These are phyloP conservation scores for Eupeodes luniger DNA, from an alignment of 2,888 invertebrate species.

Conservation along the genomic window DNA sequence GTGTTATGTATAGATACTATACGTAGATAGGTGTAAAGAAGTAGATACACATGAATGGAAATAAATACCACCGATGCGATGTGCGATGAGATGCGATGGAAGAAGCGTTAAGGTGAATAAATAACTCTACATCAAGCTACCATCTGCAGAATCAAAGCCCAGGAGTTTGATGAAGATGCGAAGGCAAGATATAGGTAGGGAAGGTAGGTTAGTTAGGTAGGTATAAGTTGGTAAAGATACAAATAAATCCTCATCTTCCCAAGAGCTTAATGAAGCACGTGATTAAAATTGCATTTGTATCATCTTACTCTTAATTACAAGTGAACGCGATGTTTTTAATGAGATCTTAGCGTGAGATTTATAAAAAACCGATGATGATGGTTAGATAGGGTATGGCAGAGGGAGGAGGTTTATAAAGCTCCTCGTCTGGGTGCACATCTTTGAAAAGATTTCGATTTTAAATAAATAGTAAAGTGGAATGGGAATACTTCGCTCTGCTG, in stretches of 20 bases:
- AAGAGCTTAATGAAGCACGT: slow-evolving; percentile 78
- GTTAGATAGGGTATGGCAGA: not conserved
- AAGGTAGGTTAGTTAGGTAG: not conserved
- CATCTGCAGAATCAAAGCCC: slow-evolving; percentile 12
- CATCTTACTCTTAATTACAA: slow-evolving; percentile 70
- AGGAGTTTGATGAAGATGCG: slow-evolving; percentile 8
- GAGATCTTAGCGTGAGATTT: slow-evolving; percentile 66
- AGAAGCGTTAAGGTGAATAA: slow-evolving; percentile 36
- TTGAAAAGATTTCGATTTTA: slow-evolving; percentile 56
- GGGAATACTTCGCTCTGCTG: not conserved
- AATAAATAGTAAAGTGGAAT: slow-evolving; percentile 39
- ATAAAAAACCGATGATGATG: not conserved
- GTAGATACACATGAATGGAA: slow-evolving; percentile 26
- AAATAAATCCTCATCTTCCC: slow-evolving; percentile 25
- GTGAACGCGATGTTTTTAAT: slow-evolving; percentile 67
- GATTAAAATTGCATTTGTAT: slow-evolving; percentile 78
- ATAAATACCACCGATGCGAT: slow-evolving; percentile 32
- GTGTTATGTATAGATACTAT: too few relatives aligned
- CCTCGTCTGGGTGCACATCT: slow-evolving; percentile 33
- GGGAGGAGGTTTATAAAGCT: not conserved
- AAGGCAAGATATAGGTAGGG: not conserved
- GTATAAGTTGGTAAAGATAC: not conserved
- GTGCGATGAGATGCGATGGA: not conserved
- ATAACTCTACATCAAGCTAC: not conserved
- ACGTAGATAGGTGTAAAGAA: not conserved